phyloP scores from a whole-genome alignment of 1,140 invertebrate species.

The Bombyx mandarina region DNA sequence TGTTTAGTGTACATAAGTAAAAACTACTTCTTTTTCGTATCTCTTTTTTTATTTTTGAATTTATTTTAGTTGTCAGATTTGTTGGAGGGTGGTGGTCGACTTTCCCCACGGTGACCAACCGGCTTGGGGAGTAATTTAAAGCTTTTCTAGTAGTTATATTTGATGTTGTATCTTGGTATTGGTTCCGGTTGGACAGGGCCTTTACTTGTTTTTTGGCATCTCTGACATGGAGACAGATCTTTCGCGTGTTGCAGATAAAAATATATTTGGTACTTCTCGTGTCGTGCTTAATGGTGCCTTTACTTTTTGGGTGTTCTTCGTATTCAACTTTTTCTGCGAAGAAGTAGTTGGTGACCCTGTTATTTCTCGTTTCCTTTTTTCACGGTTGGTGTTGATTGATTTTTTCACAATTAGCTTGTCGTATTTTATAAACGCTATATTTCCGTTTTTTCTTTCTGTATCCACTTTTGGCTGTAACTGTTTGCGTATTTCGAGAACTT shows the following conservation, averaged over 20 bases:
- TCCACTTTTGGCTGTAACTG: slow-evolving; percentile 9
- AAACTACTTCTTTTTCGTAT: slow-evolving; percentile 12
- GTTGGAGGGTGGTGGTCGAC: slow-evolving; percentile 12
- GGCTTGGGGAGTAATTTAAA: slow-evolving; percentile 4
- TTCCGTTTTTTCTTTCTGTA: slow-evolving; percentile 15
- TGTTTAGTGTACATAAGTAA: slow-evolving; percentile 20
- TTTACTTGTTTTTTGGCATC: slow-evolving; percentile 10
- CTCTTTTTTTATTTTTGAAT: slow-evolving; percentile 6
- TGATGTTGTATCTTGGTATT: slow-evolving; percentile 4
- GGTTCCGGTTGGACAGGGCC: slow-evolving; percentile 5
- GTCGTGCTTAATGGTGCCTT: not conserved
- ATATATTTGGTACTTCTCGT: slow-evolving; percentile 17
- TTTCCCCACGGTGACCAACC: slow-evolving; percentile 10
- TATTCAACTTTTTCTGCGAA: slow-evolving; percentile 10
- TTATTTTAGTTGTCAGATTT: not conserved
- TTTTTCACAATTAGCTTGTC: slow-evolving; percentile 21
- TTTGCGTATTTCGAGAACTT: slow-evolving; percentile 13
- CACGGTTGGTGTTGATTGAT: slow-evolving; percentile 8
- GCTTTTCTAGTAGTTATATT: slow-evolving; percentile 3
- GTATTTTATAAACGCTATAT: slow-evolving; percentile 14
- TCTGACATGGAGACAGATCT: slow-evolving; percentile 11
- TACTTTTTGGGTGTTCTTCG: slow-evolving; percentile 3
- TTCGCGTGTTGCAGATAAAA: slow-evolving; percentile 12
- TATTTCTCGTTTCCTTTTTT: slow-evolving; percentile 23
- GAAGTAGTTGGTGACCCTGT: slow-evolving; percentile 9